These are phyloP conservation scores for Saccostrea echinata DNA, from an alignment of 1,140 invertebrate species.

Conservation along the genomic window DNA sequence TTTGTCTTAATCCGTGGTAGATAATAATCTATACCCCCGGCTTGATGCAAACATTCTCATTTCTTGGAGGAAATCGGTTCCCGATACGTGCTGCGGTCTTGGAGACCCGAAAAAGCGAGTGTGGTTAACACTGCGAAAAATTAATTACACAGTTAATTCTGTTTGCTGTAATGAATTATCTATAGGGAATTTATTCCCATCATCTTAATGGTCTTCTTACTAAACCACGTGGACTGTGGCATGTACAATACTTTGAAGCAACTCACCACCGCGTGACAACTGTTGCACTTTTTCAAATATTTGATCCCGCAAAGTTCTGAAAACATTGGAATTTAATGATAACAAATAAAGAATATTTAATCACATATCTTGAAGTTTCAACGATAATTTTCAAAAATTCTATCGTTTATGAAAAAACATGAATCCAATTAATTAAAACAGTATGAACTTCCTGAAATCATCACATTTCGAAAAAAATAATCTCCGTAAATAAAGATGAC, in stretches of 20 bases:
- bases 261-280: background rate
- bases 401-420: background rate
- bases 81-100: background rate
- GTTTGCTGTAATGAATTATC: slow-evolving; percentile 24
- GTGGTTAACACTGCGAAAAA: background rate
- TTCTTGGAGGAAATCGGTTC: background rate
- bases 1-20: background rate
- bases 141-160: slow-evolving; percentile 4
- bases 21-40: background rate
- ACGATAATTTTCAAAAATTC: background rate
- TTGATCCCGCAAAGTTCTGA: background rate
- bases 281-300: background rate
- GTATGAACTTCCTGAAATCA: background rate
- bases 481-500: background rate
- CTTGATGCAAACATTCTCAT: background rate
- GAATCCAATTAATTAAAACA: background rate
- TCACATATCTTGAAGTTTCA: background rate
- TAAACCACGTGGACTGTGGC: background rate
- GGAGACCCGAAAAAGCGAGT: background rate
- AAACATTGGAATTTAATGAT: background rate
- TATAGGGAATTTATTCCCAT: slow-evolving; percentile 5
- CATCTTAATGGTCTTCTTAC: background rate
- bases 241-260: background rate
- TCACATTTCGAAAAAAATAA: background rate
- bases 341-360: background rate